A percentile compares a stretch with the other conserved stretches of the same genome.
phyloP scores from a whole-genome alignment of 30 jellyfish, hydroid and myxozoan species.

The Turritopsis dohrnii region DNA sequence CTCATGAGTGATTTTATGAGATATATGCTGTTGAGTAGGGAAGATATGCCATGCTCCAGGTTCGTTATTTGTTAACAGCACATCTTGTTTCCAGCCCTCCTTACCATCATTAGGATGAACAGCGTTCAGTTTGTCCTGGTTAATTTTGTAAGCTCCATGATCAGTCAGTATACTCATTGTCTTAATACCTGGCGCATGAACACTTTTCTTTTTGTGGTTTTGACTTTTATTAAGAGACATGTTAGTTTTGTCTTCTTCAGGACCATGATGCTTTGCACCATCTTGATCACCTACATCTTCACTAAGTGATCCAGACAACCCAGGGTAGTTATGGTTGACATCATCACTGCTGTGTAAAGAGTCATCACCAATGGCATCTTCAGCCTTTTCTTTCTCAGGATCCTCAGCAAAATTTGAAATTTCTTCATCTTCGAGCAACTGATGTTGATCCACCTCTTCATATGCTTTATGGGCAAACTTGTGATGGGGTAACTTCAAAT shows the following conservation, averaged over 20 bases:
- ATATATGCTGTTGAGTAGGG: background rate
- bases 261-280: background rate
- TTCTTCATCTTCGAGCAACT: background rate
- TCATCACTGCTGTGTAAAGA: background rate
- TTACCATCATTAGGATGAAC: background rate
- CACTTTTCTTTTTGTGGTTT: background rate
- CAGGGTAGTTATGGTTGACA: background rate
- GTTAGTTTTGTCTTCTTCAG: background rate
- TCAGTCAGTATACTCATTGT: background rate
- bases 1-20: background rate
- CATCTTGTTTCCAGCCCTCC: background rate
- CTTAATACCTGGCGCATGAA: background rate
- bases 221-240: background rate
- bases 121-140: background rate
- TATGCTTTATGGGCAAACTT: background rate
- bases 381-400: background rate
- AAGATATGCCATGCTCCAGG: background rate
- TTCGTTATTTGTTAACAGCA: background rate
- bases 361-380: background rate
- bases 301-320: background rate
- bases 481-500: background rate
- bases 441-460: background rate
- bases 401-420: background rate
- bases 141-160: constrained; percentile 10
- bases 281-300: background rate